A percentile compares a stretch with the other conserved stretches of the same genome.
Evolutionary conservation across 2,797 vertebrate species (phyloP).

Genomic region (Sus cebifrons): DNA sequence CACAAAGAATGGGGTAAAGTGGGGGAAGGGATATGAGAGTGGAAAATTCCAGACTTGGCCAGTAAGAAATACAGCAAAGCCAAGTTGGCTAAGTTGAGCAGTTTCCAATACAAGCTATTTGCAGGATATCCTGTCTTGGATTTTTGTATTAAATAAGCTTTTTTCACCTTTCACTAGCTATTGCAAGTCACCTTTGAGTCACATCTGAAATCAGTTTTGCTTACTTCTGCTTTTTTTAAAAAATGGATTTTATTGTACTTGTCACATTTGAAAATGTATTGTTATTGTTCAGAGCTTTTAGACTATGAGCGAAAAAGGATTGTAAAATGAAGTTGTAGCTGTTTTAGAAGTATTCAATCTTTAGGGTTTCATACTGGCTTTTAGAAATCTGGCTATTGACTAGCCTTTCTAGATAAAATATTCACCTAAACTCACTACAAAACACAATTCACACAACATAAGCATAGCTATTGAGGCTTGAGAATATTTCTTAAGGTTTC

Average conservation of each 20-base stretch:
- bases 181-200: slow-evolving; percentile 60
- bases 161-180: slow-evolving; percentile 40
- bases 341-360: slow-evolving; percentile 71
- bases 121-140: not conserved
- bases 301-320: slow-evolving; percentile 24
- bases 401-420: slow-evolving; percentile 54
- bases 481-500: slow-evolving; percentile 46
- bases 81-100: not conserved
- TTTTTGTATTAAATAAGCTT: slow-evolving; percentile 19
- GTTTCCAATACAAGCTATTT: not conserved
- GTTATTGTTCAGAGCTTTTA: slow-evolving; percentile 76
- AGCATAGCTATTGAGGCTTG: not conserved
- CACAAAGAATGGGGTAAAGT: not conserved
- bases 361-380: slow-evolving; percentile 61
- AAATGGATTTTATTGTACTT: slow-evolving; percentile 68
- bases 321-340: slow-evolving; percentile 74
- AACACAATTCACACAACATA: slow-evolving; percentile 38
- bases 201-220: slow-evolving; percentile 69
- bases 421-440: slow-evolving; percentile 53
- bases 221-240: slow-evolving; percentile 63
- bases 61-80: not conserved
- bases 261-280: slow-evolving; percentile 76
- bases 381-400: slow-evolving; percentile 69
- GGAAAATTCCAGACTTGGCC: not conserved
- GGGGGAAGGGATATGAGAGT: not conserved